Percentiles rank a stretch among this genome's conserved stretches.
Conservation (phyloP, 1,140 invertebrate genomes). For the Zaprionus taronus region DNA sequence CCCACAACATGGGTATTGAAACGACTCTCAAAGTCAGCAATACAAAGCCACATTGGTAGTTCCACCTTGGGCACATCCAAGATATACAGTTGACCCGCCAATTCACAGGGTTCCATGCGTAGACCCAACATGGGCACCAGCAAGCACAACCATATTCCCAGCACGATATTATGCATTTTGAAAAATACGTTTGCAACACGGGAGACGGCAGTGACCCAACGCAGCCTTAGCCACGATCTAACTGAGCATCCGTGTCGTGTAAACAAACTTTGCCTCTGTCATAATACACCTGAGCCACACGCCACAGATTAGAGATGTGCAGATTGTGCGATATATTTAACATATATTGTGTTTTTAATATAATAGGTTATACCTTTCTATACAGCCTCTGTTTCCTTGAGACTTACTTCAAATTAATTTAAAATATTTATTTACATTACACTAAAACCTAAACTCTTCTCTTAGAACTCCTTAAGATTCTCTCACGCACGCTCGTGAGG, state of each 20-base stretch:
- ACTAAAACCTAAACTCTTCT: not conserved
- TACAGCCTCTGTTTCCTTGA: not conserved
- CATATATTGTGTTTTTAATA: not conserved
- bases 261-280: constrained; percentile 7
- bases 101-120: constrained; percentile 86
- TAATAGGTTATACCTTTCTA: not conserved
- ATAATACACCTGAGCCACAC: constrained; percentile 14
- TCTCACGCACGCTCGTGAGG: constrained; percentile 3
- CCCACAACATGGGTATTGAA: constrained; percentile 75
- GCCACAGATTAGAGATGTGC: constrained; percentile 26
- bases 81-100: constrained; percentile 71
- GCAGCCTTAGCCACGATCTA: constrained; percentile 17
- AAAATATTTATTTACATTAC: not conserved
- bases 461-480: not conserved
- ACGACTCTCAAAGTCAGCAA: constrained; percentile 73
- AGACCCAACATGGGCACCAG: constrained; percentile 19
- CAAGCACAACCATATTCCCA: constrained; percentile 35
- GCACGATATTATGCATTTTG: constrained; percentile 15
- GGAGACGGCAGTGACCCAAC: constrained; percentile 21
- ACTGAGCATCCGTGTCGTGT: constrained; percentile 11
- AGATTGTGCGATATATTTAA: not conserved
- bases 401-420: not conserved
- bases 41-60: constrained; percentile 69
- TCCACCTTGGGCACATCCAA: constrained; percentile 73
- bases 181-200: not conserved